Evolutionary conservation across 64 coral and sea anemone species (phyloP), one percentile per base, ranked within the genome.

Genomic region (Acropora tenuis): DNA sequence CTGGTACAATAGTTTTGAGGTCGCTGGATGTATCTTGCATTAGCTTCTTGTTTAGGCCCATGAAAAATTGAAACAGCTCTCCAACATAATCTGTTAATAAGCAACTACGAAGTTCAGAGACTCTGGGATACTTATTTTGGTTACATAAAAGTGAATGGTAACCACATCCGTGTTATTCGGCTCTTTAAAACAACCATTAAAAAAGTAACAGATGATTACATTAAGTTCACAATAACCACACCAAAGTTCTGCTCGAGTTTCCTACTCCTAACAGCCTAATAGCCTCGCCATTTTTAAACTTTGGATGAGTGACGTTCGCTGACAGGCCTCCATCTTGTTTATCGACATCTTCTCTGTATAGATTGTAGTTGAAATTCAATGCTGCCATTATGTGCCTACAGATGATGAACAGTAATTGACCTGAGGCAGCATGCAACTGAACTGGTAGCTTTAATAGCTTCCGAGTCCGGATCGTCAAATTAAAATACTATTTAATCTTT

Each of bases 281-380:
- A 42, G 15, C 75, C 52, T 55, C 0, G 52, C 42, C 76, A 41
- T 78, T 78, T 6, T 78, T 78, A 53, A 81, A 57, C 6, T 80
- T 80, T 47, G 44, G 47, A 16, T 18, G 18, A 30, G 47, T 80
- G 43, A 48, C 44, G 11, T 80, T 43, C 17, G 15, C 44, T 9
- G 47, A 19, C 52, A 50, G 42, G 17, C 52, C 4, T 3, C 78
- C 78, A 80, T 80, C 78, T 50, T 47, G 47, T 13, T 12, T 48
- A 12, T 50, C 2, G 48, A 17, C 15, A 48, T 80, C 52, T 53
- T 80, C 77, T 53, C 77, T 48, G 46, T 80, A 8, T 43, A 80
- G 78, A 43, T 49, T 80, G 52, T 47, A 80, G 52, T 80, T 80
- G 78, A 80, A 80, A 80, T 80, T 44, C 17, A 80, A 43, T 12